Evolutionary conservation across 2,113 vertebrate genomes (phyloP).

Genomic region (Excalfactoria chinensis): DNA sequence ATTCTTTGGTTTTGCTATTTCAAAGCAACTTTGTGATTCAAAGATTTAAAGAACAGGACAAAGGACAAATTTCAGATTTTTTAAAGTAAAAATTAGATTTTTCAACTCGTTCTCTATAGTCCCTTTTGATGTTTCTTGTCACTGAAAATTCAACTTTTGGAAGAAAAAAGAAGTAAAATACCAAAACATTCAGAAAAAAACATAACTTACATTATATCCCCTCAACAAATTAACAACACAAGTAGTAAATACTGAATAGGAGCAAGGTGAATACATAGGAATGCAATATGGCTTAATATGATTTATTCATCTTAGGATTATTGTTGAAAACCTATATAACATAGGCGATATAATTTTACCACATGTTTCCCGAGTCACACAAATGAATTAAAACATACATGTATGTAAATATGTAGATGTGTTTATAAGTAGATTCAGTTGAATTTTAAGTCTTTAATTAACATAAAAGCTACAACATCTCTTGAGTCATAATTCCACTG

Average conservation of each 20-base stretch:
- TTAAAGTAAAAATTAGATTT: background rate
- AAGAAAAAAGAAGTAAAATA: background rate
- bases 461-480: background rate
- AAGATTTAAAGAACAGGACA: background rate
- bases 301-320: background rate
- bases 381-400: background rate
- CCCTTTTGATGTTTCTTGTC: background rate
- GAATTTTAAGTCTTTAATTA: conserved; percentile 10
- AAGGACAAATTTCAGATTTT: background rate
- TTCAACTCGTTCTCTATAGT: background rate
- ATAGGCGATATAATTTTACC: background rate
- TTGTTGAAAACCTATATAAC: background rate
- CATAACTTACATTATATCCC: background rate
- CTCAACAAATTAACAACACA: background rate
- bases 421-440: background rate
- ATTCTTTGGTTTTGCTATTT: background rate
- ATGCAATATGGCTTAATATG: background rate
- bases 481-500: background rate
- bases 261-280: background rate
- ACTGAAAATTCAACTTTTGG: background rate
- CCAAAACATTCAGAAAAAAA: background rate
- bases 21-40: background rate
- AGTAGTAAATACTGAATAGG: background rate
- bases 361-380: background rate
- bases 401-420: background rate